Conservation (phyloP, 2,888 invertebrate genomes). For the Melanostoma mellinum region DNA sequence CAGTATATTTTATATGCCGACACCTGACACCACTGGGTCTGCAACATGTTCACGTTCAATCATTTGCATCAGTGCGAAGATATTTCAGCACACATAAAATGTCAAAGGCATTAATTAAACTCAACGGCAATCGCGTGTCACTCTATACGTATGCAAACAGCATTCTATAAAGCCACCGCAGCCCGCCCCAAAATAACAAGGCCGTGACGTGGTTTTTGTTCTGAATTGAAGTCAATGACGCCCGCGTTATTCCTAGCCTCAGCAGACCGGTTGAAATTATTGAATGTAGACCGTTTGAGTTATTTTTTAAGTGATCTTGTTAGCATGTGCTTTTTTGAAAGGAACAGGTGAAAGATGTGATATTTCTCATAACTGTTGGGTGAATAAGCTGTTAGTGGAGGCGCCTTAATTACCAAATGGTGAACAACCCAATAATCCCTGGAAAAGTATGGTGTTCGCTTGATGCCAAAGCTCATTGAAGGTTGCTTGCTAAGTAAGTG, state of each 20-base stretch:
- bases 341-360: too few species aligned
- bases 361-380: constrained; percentile 18
- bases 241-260: neutral
- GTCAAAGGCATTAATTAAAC: too few species aligned
- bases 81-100: too few species aligned
- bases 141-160: too few species aligned
- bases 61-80: too few species aligned
- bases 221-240: constrained; percentile 48
- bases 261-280: too few species aligned
- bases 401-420: constrained; percentile 17
- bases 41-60: too few species aligned
- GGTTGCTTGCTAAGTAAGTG: constrained; percentile 7
- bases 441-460: too few species aligned
- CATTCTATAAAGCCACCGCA: too few species aligned
- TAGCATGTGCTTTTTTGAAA: neutral
- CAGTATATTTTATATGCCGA: too few species aligned
- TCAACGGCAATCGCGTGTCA: neutral
- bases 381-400: constrained; percentile 48
- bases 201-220: constrained; percentile 35
- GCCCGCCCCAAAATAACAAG: constrained; percentile 2
- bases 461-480: neutral
- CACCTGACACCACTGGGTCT: too few species aligned
- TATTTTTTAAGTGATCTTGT: neutral
- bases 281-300: too few species aligned
- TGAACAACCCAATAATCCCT: constrained; percentile 1